Percentiles rank a stretch among this genome's conserved stretches.
phyloP scores from a whole-genome alignment of 2,888 invertebrate species.

The Agapetus fuscipes region DNA sequence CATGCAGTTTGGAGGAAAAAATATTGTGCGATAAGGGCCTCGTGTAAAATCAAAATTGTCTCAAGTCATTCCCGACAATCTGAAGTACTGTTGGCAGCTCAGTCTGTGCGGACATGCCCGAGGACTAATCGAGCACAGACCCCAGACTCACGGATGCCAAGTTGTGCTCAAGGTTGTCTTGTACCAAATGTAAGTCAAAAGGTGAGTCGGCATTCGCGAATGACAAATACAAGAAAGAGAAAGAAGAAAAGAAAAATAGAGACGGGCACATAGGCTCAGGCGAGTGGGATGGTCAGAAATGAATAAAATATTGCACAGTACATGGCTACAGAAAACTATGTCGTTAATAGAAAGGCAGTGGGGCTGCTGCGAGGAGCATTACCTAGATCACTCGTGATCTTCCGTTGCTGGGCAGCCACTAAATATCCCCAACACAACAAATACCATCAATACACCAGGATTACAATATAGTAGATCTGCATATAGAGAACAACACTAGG shows the following conservation, averaged over 20 bases:
- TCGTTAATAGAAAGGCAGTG: conserved; percentile 13
- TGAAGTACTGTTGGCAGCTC: conserved; percentile 1
- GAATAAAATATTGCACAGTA: conserved; percentile 22
- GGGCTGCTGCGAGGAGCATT: too few relatives aligned
- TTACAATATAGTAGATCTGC: too few relatives aligned
- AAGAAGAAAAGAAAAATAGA: conserved; percentile 23
- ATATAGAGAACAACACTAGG: too few relatives aligned
- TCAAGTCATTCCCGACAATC: conserved; percentile 21
- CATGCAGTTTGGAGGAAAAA: conserved; percentile 21
- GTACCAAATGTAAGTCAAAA: too few relatives aligned
- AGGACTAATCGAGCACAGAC: too few relatives aligned
- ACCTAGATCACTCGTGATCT: conserved; percentile 43
- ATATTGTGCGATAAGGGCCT: conserved; percentile 20
- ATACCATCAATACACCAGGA: neutral
- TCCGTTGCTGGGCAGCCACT: conserved; percentile 64
- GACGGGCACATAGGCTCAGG: conserved; percentile 23
- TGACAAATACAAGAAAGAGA: conserved; percentile 20
- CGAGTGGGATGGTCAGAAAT: conserved; percentile 23
- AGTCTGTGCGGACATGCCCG: neutral
- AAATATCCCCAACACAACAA: conserved; percentile 28
- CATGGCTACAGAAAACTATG: conserved; percentile 21
- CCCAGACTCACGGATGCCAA: too few relatives aligned
- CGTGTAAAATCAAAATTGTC: conserved; percentile 18
- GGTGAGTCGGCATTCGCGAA: conserved; percentile 20
- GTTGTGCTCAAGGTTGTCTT: too few relatives aligned